Evolutionary conservation across 1,140 invertebrate genomes (phyloP), one percentile per base, ranked within the genome.

Genomic region (Diorhabda elongata): DNA sequence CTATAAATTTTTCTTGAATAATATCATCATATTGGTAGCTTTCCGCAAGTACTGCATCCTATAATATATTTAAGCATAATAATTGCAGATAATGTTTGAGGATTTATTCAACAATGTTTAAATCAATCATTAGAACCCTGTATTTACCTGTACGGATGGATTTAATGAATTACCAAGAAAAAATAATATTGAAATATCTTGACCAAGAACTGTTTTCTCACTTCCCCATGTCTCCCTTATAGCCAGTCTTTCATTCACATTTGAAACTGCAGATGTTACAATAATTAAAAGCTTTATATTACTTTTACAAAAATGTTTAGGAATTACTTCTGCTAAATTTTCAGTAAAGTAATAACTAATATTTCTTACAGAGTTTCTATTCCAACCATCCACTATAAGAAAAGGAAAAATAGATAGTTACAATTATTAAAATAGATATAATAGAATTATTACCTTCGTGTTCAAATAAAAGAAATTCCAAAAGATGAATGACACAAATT

Each of bases 1-100:
- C 96, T 7, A 91, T 77, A 78, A 96, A 97, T 64, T 88, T 88
- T 80, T 95, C 94, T 82, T 96, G 92, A 56, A 98, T 90, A n/a
- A 98, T 89, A 81, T 98, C 95, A 43, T 89, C 87, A 74, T 89
- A 89, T 43, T 82, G 81, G 3, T 86, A 79, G 59, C 82, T 86
- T 76, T 91, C 90, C 57, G 52, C 11, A 42, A 69, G 62, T 62
- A 75, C 61, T 44, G 68, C 66, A 42, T 71, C 66, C 72, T 75
- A 45, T 56, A 70, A 74, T n/a, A 56, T 6, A 7, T 7, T 56
- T n/a, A n/a, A 7, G 6, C 52, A 56, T 6, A 56, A 56, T n/a
- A 56, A 56, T 56, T 56, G n/a, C 6, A 56, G 6, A 56, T 56
- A n/a, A n/a, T n/a, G n/a, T n/a, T 56, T 7, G 52, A 56, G n/a